These are phyloP conservation scores for Atrina japonica DNA, from an alignment of 2,888 invertebrate species.

Conservation along the genomic window DNA sequence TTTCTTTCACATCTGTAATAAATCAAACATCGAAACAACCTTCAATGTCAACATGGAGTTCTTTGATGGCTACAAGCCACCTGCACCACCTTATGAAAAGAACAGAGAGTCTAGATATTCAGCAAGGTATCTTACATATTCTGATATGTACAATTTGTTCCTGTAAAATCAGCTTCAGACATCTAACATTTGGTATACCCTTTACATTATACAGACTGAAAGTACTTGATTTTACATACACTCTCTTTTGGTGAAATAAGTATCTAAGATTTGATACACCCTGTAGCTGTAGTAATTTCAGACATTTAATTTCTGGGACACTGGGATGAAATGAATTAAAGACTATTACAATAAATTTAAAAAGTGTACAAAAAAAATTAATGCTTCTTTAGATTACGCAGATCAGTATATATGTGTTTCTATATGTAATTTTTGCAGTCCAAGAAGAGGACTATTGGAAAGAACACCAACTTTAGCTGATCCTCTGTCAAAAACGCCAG, in stretches of 20 bases:
- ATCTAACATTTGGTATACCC: too few relatives aligned
- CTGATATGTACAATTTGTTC: too few relatives aligned
- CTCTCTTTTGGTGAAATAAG: too few relatives aligned
- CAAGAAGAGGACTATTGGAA: slow-evolving; percentile 65
- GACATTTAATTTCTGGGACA: too few relatives aligned
- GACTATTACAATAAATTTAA: too few relatives aligned
- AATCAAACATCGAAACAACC: slow-evolving; percentile 74
- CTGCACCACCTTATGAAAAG: slow-evolving; percentile 64
- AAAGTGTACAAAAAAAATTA: too few relatives aligned
- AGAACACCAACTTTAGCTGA: slow-evolving; percentile 75
- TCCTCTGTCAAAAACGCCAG: slow-evolving; percentile 68
- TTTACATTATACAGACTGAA: too few relatives aligned
- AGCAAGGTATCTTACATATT: background rate
- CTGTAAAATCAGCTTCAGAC: too few relatives aligned
- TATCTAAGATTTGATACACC: too few relatives aligned
- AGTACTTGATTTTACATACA: too few relatives aligned
- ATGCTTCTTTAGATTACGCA: background rate
- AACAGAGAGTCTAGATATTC: background rate
- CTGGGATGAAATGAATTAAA: too few relatives aligned
- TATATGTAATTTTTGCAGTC: slow-evolving; percentile 7
- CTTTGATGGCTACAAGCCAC: slow-evolving; percentile 68
- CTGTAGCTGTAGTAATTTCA: too few relatives aligned
- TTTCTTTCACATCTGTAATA: slow-evolving; percentile 73
- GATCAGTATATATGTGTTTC: background rate
- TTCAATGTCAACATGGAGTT: slow-evolving; percentile 67